Base-by-base conservation (phyloP, 2,797 vertebrate species). In the Falco peregrinus region DNA sequence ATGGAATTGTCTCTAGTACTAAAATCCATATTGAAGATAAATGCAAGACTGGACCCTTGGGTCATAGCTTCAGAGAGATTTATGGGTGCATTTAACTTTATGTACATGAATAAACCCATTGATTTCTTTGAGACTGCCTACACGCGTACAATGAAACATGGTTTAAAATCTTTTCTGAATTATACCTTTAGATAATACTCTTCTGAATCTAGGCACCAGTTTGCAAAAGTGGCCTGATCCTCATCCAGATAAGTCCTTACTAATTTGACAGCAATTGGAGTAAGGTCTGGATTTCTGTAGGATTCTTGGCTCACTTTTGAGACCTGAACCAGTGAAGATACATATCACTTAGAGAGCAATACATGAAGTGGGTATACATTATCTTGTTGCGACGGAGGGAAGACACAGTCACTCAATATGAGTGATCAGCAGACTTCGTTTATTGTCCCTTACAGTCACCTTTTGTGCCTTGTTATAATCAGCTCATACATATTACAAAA, bases 1-100 rank as follows among this genome's bases (percentile, higher is more conserved):
- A 18, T 94, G 68, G 80, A 93, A 96, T 87, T 93, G 39, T 57
- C 20, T 64, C 25, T 24, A 31, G 25, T 78, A 60, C 41, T 78
- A 77, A 93, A 95, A 77, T 64, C 83, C 13, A 53, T 86, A 78
- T 33, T 74, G 64, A 80, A 87, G 73, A 80, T 57, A 83, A 93
- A 91, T 47, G 59, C 7, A 50, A 37, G 60, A 25, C 41, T 71
- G 45, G 37, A 77, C 53, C 37, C 69, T 65, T 57, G 69, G 79
- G 83, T 87, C 76, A 90, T 47, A 83, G 5, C 50, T 64, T 70
- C 53, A 41, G 57, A 47, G 48, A 75, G 59, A 95, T 93, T 93
- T 93, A 91, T 65, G 24, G 13, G 9, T 80, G 25, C 45, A 63
- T 93, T 95, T 93, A 74, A 60, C 64, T 83, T 83, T 37, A 86